phyloP scores from a whole-genome alignment of 2,113 vertebrate species.

The Toxotes jaculatrix region DNA sequence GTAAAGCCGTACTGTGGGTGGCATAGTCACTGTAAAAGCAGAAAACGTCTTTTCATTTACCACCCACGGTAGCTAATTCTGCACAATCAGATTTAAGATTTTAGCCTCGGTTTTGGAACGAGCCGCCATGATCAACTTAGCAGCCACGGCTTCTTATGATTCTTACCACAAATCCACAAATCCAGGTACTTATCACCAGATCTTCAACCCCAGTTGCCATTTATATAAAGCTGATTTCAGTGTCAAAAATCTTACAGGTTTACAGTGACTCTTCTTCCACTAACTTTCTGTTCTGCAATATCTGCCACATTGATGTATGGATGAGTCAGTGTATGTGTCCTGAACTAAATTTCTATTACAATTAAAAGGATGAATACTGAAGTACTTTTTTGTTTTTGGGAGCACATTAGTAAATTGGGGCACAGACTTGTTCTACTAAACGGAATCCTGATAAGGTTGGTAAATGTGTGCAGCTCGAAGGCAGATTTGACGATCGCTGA shows the following conservation, averaged over 20 bases:
- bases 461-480: slow-evolving; percentile 44
- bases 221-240: slow-evolving; percentile 52
- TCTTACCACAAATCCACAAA: slow-evolving; percentile 58
- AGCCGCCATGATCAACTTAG: slow-evolving; percentile 18
- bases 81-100: slow-evolving; percentile 32
- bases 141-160: slow-evolving; percentile 42
- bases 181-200: slow-evolving; percentile 64
- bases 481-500: slow-evolving; percentile 59
- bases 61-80: slow-evolving; percentile 7
- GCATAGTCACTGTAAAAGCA: not conserved
- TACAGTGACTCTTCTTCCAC: not conserved
- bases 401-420: not conserved
- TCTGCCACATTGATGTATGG: not conserved
- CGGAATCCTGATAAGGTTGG: slow-evolving; percentile 2
- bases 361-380: not conserved
- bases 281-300: not conserved
- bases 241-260: slow-evolving; percentile 18
- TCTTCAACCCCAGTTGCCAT: slow-evolving; percentile 42
- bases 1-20: not conserved
- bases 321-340: not conserved
- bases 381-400: not conserved
- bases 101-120: not conserved
- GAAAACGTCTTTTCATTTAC: not conserved
- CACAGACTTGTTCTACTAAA: not conserved
- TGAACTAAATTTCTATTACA: not conserved